Evolutionary conservation across 2,888 invertebrate species (phyloP), one percentile per base, ranked within the genome.

Genomic region (Leptopterna dolabrata): DNA sequence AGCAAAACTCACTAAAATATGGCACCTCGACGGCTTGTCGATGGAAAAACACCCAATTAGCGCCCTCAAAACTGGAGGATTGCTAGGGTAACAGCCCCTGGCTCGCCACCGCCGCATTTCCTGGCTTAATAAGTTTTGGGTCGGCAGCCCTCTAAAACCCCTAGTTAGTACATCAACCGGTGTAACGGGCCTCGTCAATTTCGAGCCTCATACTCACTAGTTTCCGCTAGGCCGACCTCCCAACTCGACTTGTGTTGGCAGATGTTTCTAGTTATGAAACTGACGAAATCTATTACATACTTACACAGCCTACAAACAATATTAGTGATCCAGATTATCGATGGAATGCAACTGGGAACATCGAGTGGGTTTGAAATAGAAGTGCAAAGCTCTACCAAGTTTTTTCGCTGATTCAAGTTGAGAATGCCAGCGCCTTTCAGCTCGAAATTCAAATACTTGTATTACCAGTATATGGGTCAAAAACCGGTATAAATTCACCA

Each of bases 81-180:
- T 63, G 19, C 7, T 7, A 19, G 63, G 63, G 9, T 24, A 63
- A 63, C 63, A 63, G 24, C 24, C 19, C 63, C 27, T 11, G 24
- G 24, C 11, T 63, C 19, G 63, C 63, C 63, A 63, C 19, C 19
- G 63, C 24, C 63, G 78, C 24, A 27, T 78, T 78, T 78, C 78
- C 45, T 14, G 73, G 78, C 41, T 43, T 78, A 78, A 78, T 78
- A 78, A 78, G 78, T 78, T 43, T 63, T 36, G 45, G 45, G 78
- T 29, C 78, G 78, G 78, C 45, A 78, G 19, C 4, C 78, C 78
- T 41, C 78, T 45, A 78, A 78, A 36, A 19, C 78, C 78, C 78
- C 78, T 78, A 78, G 78, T 78, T 78, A 78, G 78, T 63, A 63
- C 63, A 63, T 63, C 63, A 24, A 63, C 63, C 63, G 63, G 24